Base-by-base conservation (phyloP, 2,888 invertebrate species). In the Sinelater perroti region DNA sequence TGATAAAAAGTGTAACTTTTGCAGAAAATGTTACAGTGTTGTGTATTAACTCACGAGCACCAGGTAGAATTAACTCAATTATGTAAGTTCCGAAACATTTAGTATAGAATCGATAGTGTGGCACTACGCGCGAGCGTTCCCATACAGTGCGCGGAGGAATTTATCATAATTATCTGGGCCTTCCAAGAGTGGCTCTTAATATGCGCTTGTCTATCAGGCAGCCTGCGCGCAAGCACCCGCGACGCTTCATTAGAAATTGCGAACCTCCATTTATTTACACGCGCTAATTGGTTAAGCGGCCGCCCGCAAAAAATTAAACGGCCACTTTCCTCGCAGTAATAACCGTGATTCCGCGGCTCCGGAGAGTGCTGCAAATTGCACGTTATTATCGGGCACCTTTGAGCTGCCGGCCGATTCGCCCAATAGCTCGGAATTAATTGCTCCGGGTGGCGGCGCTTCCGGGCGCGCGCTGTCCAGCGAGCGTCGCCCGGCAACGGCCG, bases 401-500 rank as follows among this genome's bases (percentile, higher is more conserved):
- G 11, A 13, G 38, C 40, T 40, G 7, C 11, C 14, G n/a, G 13
- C 14, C 2, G 13, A 38, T 14, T 24, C 7, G 24, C 13, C 40
- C 40, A 24, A 40, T 40, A 24, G 40, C 24, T 24, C 24, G 40
- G 40, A 40, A 40, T 40, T 40, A 40, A 40, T 40, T 40, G 40
- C 40, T 11, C 7, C 24, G 24, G 7, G 24, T 40, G 24, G 40
- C n/a, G 24, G 40, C 4, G 24, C 11, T n/a, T 33, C 16, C n/a
- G 33, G 5, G 24, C 8, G 24, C 8, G 14, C 10, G 3, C 24
- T n/a, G 11, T 24, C 24, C 24, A 24, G 24, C 13, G 40, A 40
- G 13, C 24, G 38, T 38, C 38, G 10, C 38, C 11, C n/a, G 21
- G 38, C 36, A 36, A 36, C 36, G 38, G 38, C 10, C 44, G 16